Conservation (phyloP, 2,797 vertebrate genomes). For the Gila robusta region DNA sequence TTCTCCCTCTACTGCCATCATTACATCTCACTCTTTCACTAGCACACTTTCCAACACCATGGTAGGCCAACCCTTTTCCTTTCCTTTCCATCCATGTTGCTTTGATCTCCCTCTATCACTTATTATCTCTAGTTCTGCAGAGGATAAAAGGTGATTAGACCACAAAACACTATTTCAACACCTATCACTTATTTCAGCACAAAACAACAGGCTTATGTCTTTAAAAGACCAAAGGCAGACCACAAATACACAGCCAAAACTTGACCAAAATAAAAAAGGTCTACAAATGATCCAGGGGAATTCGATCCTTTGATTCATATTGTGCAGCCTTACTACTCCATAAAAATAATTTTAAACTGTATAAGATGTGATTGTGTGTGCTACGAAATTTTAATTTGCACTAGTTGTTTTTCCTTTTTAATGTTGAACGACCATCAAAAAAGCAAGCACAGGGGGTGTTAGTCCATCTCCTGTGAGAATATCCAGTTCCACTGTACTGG, state of each 20-base stretch:
- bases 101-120: constrained; percentile 11
- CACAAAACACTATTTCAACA: background rate
- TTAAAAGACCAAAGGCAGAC: constrained; percentile 1
- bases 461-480: constrained; percentile 18
- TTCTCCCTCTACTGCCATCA: background rate
- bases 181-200: constrained; percentile 57
- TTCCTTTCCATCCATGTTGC: constrained; percentile 6
- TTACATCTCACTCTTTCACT: constrained; percentile 27
- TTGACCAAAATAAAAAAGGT: background rate
- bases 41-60: background rate
- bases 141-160: constrained; percentile 25
- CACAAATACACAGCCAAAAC: background rate
- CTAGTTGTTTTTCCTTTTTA: background rate
- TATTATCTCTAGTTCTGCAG: background rate
- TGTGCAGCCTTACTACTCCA: background rate
- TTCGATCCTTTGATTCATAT: background rate
- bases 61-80: background rate
- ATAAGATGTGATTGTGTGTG: background rate
- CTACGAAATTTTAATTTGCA: background rate
- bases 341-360: background rate
- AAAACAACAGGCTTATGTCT: background rate
- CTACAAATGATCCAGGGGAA: background rate
- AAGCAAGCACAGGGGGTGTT: background rate
- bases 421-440: background rate
- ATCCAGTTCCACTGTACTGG: background rate